Percentiles rank a stretch among this genome's conserved stretches.
phyloP scores from a whole-genome alignment of 1,140 invertebrate genomes.

The Bombus superbus region DNA sequence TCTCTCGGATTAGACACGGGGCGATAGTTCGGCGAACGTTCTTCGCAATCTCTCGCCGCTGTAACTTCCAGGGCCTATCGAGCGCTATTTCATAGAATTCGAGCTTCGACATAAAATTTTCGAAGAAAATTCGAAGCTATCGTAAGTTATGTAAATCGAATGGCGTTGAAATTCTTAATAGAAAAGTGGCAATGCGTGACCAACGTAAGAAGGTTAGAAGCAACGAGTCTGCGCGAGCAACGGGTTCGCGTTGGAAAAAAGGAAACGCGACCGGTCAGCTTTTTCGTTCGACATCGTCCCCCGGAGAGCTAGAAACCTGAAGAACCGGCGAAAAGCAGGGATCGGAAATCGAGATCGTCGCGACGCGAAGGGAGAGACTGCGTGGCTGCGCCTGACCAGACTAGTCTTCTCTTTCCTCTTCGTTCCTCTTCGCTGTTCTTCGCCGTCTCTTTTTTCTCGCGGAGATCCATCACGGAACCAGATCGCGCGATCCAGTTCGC shows the following conservation, averaged over 20 bases:
- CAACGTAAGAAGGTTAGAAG: neutral
- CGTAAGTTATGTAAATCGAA: too few species aligned
- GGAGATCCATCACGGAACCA: conserved; percentile 49
- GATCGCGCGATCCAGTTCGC: conserved; percentile 61
- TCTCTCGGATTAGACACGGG: too few species aligned
- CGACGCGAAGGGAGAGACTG: neutral
- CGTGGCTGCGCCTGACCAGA: conserved; percentile 5
- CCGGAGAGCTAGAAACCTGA: conserved; percentile 23
- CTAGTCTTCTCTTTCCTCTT: conserved; percentile 32
- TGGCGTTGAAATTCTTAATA: neutral
- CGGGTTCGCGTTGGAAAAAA: neutral
- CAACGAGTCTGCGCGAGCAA: neutral
- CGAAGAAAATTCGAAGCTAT: too few species aligned
- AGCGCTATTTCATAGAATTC: too few species aligned
- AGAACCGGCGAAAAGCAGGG: conserved; percentile 40
- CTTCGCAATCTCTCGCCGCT: too few species aligned
- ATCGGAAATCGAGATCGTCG: conserved; percentile 20
- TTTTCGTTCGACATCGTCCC: conserved; percentile 7
- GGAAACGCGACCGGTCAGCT: neutral
- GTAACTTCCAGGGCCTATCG: too few species aligned
- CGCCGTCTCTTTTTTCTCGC: neutral
- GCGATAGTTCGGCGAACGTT: too few species aligned
- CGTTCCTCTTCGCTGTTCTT: conserved; percentile 40
- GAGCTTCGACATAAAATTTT: too few species aligned
- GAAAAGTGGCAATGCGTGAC: neutral